Conservation (phyloP, 64 coral and sea anemone genomes). For the Stichodactyla helianthus region DNA sequence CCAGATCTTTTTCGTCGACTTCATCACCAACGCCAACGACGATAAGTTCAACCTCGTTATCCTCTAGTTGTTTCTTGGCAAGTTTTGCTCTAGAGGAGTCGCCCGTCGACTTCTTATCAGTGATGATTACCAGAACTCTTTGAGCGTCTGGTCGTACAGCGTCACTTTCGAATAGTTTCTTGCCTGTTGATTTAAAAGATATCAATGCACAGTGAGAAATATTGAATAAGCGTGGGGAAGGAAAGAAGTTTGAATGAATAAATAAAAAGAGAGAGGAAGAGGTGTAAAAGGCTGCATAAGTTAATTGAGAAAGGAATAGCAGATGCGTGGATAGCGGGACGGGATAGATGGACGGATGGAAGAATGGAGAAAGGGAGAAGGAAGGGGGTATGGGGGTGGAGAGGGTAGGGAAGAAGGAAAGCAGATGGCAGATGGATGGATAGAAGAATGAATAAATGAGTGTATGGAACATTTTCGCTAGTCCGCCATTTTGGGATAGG, state of each 20-base stretch:
- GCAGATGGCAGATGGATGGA: neutral
- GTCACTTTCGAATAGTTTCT: constrained; percentile 38
- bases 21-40: constrained; percentile 37
- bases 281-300: too few relatives aligned
- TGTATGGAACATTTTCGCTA: too few relatives aligned
- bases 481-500: too few relatives aligned
- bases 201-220: neutral
- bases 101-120: constrained; percentile 61
- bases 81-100: neutral
- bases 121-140: constrained; percentile 65
- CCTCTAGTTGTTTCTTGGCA: constrained; percentile 21
- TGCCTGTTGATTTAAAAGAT: neutral
- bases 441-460: neutral
- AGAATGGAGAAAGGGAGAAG: too few relatives aligned
- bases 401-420: too few relatives aligned
- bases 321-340: neutral
- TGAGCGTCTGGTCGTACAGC: constrained; percentile 45
- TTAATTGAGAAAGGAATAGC: neutral
- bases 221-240: neutral
- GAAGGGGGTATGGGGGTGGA: too few relatives aligned
- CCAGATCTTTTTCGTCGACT: neutral
- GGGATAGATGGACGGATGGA: neutral
- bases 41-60: constrained; percentile 39
- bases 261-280: neutral
- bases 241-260: neutral